phyloP scores from a whole-genome alignment of 2,888 invertebrate genomes.

The Pristionchus exspectatus region DNA sequence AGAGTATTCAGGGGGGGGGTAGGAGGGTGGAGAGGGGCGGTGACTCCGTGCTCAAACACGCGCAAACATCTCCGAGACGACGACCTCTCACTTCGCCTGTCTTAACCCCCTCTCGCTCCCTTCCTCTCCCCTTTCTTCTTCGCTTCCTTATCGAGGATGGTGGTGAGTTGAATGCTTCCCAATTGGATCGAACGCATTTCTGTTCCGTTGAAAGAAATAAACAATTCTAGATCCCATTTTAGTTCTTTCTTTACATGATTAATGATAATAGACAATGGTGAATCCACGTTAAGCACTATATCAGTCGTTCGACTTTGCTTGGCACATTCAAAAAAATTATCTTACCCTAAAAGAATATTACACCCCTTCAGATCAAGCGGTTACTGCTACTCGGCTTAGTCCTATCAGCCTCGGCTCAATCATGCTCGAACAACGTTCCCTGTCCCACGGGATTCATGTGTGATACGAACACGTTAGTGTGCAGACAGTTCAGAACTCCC shows the following conservation, averaged over 20 bases:
- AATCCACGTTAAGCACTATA: no score
- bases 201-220: no score
- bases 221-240: no score
- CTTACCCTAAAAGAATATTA: neutral
- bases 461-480: constrained; percentile 52
- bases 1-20: neutral
- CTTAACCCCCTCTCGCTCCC: constrained; percentile 22
- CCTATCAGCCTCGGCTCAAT: neutral
- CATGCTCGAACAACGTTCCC: neutral
- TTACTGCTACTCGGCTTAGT: neutral
- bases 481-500: constrained; percentile 48
- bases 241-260: no score
- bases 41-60: constrained; percentile 50
- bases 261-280: no score
- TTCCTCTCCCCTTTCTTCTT: neutral
- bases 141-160: neutral
- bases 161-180: neutral
- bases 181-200: neutral
- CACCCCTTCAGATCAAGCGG: neutral
- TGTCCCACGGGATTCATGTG: constrained; percentile 49
- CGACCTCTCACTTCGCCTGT: constrained; percentile 40
- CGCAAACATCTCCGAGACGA: constrained; percentile 18
- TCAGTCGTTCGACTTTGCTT: no score
- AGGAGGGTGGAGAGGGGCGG: neutral
- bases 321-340: no score